A percentile compares a stretch with the other conserved stretches of the same genome.
These are phyloP conservation scores for Ophthalmolycus amberensis DNA, from an alignment of 2,113 vertebrate genomes.

Conservation along the genomic window DNA sequence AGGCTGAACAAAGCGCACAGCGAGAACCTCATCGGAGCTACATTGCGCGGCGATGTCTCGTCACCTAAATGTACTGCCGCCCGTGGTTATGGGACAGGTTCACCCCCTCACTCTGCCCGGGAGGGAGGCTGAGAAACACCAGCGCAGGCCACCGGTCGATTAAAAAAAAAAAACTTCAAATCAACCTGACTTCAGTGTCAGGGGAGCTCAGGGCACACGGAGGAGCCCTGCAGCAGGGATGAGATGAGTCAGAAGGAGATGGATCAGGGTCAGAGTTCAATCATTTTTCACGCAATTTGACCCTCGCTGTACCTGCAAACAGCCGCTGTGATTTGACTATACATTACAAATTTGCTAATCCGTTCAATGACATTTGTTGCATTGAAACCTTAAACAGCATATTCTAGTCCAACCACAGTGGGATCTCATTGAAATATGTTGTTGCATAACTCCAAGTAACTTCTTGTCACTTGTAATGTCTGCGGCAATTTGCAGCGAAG, in stretches of 20 bases:
- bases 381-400: background rate
- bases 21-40: slow-evolving; percentile 25
- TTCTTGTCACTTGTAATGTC: slow-evolving; percentile 37
- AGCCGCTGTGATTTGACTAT: background rate
- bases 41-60: slow-evolving; percentile 19
- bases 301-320: background rate
- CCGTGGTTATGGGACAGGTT: slow-evolving; percentile 24
- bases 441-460: slow-evolving; percentile 6
- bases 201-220: slow-evolving; percentile 24
- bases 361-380: slow-evolving; percentile 7
- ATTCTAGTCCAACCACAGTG: background rate
- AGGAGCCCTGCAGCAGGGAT: slow-evolving; percentile 17
- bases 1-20: slow-evolving; percentile 23
- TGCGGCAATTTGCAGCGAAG: slow-evolving; percentile 48
- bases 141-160: background rate
- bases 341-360: background rate
- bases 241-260: slow-evolving; percentile 29
- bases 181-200: slow-evolving; percentile 12
- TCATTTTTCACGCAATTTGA: background rate
- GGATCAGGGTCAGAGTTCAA: slow-evolving; percentile 13
- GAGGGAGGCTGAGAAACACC: slow-evolving; percentile 15
- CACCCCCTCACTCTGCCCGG: slow-evolving; percentile 4
- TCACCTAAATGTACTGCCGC: slow-evolving; percentile 46
- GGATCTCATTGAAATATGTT: slow-evolving; percentile 20
- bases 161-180: slow-evolving; percentile 37